Conservation (phyloP, 2,113 vertebrate species). For the Ceyx margarethae region DNA sequence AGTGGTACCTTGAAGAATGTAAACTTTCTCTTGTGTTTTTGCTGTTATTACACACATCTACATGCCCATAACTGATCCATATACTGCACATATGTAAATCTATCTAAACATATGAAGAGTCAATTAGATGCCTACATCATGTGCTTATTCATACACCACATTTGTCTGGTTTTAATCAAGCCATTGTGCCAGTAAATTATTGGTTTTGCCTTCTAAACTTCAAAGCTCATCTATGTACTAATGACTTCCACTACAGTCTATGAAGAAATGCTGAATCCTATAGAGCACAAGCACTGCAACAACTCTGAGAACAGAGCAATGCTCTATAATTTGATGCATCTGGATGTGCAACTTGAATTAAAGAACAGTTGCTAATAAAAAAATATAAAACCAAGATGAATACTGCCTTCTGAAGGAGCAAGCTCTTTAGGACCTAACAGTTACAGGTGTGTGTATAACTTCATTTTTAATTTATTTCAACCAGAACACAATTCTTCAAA, state of each 20-base stretch:
- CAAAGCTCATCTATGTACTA: background rate
- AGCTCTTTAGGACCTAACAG: background rate
- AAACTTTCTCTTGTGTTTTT: background rate
- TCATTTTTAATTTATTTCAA: background rate
- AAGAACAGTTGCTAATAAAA: constrained; percentile 11
- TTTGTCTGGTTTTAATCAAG: constrained; percentile 11
- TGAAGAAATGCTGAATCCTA: constrained; percentile 6
- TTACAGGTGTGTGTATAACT: background rate
- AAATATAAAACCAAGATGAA: background rate
- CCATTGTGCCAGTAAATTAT: background rate
- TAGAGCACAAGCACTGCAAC: background rate
- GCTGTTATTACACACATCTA: background rate
- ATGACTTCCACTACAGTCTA: background rate
- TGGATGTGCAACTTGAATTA: constrained; percentile 6
- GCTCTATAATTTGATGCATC: constrained; percentile 17
- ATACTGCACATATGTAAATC: background rate
- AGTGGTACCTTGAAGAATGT: background rate
- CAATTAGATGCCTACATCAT: background rate
- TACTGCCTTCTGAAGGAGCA: background rate
- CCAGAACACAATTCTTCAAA: background rate
- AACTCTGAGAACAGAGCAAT: background rate
- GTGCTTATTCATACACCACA: background rate
- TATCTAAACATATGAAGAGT: background rate
- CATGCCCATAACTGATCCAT: background rate
- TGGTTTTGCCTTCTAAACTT: background rate